Conservation (phyloP, 2,888 invertebrate species). For the Rhorus exstirpatorius region DNA sequence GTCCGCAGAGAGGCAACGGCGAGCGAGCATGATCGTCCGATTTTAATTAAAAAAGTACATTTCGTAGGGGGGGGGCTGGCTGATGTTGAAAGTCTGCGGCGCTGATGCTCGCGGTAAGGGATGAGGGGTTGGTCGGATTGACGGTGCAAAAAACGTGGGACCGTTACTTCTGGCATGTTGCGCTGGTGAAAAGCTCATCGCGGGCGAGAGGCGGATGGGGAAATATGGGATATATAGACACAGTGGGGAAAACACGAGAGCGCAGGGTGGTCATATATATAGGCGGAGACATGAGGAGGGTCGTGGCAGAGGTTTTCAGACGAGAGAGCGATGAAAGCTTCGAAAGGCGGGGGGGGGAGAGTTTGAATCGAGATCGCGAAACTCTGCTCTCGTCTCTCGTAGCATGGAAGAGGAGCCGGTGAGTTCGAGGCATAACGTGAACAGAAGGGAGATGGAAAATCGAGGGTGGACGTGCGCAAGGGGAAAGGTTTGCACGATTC, state of each 20-base stretch:
- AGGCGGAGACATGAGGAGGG: constrained; percentile 81
- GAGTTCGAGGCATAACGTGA: constrained; percentile 50
- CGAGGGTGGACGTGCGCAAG: constrained; percentile 79
- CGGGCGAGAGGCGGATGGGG: constrained; percentile 84
- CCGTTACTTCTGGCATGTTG: constrained; percentile 59
- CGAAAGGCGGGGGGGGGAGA: constrained; percentile 69
- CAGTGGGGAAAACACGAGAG: constrained; percentile 81
- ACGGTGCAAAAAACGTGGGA: constrained; percentile 63
- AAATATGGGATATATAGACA: constrained; percentile 34
- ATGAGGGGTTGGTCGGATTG: constrained; percentile 55
- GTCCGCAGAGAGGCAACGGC: constrained; percentile 45
- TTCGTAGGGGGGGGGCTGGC: constrained; percentile 46
- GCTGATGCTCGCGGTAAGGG: constrained; percentile 51
- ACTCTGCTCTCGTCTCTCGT: constrained; percentile 56
- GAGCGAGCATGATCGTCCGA: constrained; percentile 72
- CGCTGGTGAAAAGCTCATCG: constrained; percentile 52
- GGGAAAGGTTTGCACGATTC: constrained; percentile 84
- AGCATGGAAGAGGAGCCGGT: constrained; percentile 17
- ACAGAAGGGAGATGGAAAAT: constrained; percentile 59
- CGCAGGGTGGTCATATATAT: constrained; percentile 78
- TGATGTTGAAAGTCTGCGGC: constrained; percentile 54
- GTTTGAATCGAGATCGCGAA: constrained; percentile 79
- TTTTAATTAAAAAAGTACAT: constrained; percentile 79
- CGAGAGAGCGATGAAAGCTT: constrained; percentile 67
- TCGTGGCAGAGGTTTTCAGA: constrained; percentile 77